Percentiles rank a stretch among this genome's conserved stretches.
phyloP scores from a whole-genome alignment of 2,888 invertebrate species.

The Ichneumoninae sp. region DNA sequence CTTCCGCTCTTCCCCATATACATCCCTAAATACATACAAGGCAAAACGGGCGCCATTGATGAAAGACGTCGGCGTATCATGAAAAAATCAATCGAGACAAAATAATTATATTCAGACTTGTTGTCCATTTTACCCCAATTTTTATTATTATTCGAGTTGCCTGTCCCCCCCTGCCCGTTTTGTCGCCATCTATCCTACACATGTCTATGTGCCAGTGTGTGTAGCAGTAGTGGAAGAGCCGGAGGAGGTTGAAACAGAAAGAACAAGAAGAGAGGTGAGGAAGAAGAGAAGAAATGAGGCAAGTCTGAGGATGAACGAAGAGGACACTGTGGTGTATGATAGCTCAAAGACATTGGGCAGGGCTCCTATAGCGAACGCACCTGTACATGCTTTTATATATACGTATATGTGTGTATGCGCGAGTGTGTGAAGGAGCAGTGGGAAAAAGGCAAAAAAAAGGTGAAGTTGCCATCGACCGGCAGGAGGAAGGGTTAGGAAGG shows the following conservation, averaged over 20 bases:
- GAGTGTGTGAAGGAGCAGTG: background rate
- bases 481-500: conserved; percentile 65
- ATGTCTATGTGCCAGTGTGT: too few relatives aligned
- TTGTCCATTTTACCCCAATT: too few relatives aligned
- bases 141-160: too few relatives aligned
- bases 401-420: background rate
- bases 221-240: too few relatives aligned
- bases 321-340: conserved; percentile 15
- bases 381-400: background rate
- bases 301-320: conserved; percentile 16
- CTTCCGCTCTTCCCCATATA: background rate
- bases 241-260: background rate
- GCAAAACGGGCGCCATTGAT: too few relatives aligned
- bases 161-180: too few relatives aligned
- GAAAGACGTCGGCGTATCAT: too few relatives aligned
- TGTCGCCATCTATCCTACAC: too few relatives aligned
- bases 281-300: background rate
- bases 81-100: too few relatives aligned
- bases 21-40: too few relatives aligned
- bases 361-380: background rate
- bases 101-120: too few relatives aligned
- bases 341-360: background rate
- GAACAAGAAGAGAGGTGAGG: background rate
- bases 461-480: conserved; percentile 35
- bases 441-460: conserved; percentile 7